Evolutionary conservation across 1,140 invertebrate species (phyloP).

Genomic region (Helicoverpa armigera): DNA sequence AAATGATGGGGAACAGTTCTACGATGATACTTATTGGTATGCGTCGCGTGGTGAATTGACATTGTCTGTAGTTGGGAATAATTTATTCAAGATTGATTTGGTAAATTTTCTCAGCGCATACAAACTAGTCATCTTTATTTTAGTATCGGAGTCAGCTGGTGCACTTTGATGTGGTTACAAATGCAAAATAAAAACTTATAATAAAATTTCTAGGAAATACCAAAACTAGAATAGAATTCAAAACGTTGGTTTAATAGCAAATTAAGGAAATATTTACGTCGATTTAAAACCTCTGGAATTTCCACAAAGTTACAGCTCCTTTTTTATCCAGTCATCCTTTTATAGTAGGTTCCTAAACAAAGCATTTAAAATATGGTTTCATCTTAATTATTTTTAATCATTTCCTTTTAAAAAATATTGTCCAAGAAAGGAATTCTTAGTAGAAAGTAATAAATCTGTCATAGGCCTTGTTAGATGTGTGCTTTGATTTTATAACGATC

Average conservation of each 20-base stretch:
- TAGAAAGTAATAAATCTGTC: constrained; percentile 80
- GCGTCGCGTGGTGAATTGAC: constrained; percentile 47
- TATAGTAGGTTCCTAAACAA: not conserved
- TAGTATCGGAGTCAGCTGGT: not conserved
- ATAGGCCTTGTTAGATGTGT: constrained; percentile 75
- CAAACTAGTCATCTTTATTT: constrained; percentile 17
- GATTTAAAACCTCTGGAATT: not conserved
- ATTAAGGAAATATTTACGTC: not conserved
- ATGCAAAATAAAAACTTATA: not conserved
- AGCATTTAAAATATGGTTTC: constrained; percentile 8
- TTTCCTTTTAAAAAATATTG: constrained; percentile 58
- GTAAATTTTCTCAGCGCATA: constrained; percentile 9
- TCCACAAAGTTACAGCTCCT: not conserved
- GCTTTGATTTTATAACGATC: constrained; percentile 78
- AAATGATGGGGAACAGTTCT: constrained; percentile 73
- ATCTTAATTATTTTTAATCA: constrained; percentile 52
- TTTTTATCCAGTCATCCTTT: constrained; percentile 20
- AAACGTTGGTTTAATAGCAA: not conserved
- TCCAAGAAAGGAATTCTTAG: constrained; percentile 64
- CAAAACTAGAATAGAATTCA: not conserved
- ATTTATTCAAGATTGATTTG: constrained; percentile 26
- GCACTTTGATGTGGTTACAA: constrained; percentile 11
- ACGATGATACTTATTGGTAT: constrained; percentile 55
- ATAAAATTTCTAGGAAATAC: constrained; percentile 11
- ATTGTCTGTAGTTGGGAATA: constrained; percentile 38